These are phyloP conservation scores for Venusia cambrica DNA, from an alignment of 2,888 invertebrate species.

Conservation along the genomic window DNA sequence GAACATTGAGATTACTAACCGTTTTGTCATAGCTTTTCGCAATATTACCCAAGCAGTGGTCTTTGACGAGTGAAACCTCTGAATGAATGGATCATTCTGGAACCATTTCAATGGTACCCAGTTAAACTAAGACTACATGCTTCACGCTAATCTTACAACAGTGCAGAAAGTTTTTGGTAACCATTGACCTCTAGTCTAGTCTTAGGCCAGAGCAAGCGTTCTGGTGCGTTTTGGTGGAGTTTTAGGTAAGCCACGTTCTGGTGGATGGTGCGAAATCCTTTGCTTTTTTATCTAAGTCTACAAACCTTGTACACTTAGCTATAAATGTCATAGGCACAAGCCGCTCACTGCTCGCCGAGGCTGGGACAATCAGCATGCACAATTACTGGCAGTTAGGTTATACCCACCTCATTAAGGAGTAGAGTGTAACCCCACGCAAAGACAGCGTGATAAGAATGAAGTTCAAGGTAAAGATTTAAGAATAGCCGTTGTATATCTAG, in stretches of 20 bases:
- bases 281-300: too few relatives aligned
- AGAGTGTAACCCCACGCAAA: conserved; percentile 14
- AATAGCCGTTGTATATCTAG: conserved; percentile 7
- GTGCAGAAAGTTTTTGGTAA: too few relatives aligned
- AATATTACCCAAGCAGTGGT: conserved; percentile 10
- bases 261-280: too few relatives aligned
- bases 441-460: conserved; percentile 18
- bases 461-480: conserved; percentile 28
- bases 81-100: conserved; percentile 9
- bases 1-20: conserved; percentile 10
- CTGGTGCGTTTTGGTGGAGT: too few relatives aligned
- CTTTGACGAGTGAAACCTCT: conserved; percentile 5
- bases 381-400: conserved; percentile 13
- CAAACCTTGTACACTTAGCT: too few relatives aligned
- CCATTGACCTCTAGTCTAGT: too few relatives aligned
- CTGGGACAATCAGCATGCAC: conserved; percentile 11
- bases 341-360: background rate
- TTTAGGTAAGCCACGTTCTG: too few relatives aligned
- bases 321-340: background rate
- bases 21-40: conserved; percentile 17
- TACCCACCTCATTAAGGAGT: too few relatives aligned
- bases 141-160: too few relatives aligned
- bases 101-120: too few relatives aligned
- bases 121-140: too few relatives aligned
- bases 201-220: too few relatives aligned